These are phyloP conservation scores for Xestia c-nigrum DNA, from an alignment of 2,888 invertebrate species.

Conservation along the genomic window DNA sequence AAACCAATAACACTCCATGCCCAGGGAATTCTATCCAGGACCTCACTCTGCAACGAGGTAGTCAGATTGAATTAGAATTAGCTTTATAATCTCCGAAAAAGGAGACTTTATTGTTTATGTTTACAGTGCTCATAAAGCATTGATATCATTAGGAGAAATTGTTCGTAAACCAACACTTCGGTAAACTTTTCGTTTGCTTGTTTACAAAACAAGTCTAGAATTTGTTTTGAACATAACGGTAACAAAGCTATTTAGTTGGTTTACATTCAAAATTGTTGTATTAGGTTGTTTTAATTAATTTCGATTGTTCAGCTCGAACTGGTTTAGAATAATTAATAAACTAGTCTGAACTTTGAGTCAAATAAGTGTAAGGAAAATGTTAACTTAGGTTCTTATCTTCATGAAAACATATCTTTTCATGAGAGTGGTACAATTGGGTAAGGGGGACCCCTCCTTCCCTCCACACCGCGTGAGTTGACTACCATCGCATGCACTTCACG, in stretches of 20 bases:
- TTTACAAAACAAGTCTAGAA: constrained; percentile 51
- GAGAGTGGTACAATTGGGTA: too few species aligned
- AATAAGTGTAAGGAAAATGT: background rate
- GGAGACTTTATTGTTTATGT: constrained; percentile 20
- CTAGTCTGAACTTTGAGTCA: background rate
- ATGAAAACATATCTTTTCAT: too few species aligned
- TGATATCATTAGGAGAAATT: constrained; percentile 27
- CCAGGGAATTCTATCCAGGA: too few species aligned
- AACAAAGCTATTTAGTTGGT: constrained; percentile 39
- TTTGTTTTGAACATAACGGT: constrained; percentile 31
- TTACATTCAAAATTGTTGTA: constrained; percentile 44
- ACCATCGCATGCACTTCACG: too few species aligned
- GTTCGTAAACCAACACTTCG: constrained; percentile 29
- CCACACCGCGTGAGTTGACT: too few species aligned
- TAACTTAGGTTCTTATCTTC: too few species aligned
- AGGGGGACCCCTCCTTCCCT: too few species aligned
- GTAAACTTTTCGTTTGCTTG: constrained; percentile 40
- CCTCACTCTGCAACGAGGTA: background rate
- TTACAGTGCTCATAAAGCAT: constrained; percentile 3
- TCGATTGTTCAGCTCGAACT: constrained; percentile 16
- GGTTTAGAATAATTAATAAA: constrained; percentile 20
- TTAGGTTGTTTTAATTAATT: constrained; percentile 42
- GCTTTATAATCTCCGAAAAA: background rate
- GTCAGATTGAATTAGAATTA: background rate
- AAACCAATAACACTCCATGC: too few species aligned